Percentiles rank a stretch among this genome's conserved stretches.
Evolutionary conservation across 2,797 vertebrate species (phyloP).

Genomic region (Ataeniobius toweri): DNA sequence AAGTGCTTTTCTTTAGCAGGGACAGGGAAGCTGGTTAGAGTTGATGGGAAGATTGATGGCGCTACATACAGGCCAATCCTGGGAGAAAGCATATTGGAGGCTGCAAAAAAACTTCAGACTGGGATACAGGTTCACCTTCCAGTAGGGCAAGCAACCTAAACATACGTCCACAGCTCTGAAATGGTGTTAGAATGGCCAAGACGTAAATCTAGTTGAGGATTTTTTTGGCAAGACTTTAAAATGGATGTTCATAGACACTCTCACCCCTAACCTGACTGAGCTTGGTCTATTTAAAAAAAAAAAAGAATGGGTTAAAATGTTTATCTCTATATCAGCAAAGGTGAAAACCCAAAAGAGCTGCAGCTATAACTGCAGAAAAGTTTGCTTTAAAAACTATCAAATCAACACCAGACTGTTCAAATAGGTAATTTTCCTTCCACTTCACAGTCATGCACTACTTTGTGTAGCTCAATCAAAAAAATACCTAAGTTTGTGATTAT

Average conservation of each 20-base stretch:
- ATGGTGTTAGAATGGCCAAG: background rate
- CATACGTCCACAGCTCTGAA: background rate
- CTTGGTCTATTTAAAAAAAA: background rate
- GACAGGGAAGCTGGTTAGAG: background rate
- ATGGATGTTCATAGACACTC: background rate
- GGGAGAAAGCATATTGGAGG: background rate
- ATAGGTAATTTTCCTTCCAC: background rate
- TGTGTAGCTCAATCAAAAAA: background rate
- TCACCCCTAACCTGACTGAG: background rate
- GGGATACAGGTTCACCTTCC: too few species aligned
- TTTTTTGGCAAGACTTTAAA: background rate
- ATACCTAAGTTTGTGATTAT: background rate
- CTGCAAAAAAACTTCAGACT: too few species aligned
- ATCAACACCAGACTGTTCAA: background rate
- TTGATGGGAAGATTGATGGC: background rate
- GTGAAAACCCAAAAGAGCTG: too few species aligned
- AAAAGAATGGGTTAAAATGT: background rate
- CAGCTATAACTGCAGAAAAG: background rate
- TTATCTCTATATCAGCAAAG: background rate
- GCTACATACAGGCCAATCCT: background rate
- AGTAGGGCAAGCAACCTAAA: background rate
- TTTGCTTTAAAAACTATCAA: background rate
- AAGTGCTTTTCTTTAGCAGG: background rate
- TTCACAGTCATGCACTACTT: background rate
- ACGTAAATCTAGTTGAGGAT: background rate